A percentile compares a stretch with the other conserved stretches of the same genome.
phyloP scores from a whole-genome alignment of 2,888 invertebrate species.

The Macrophya annulata region DNA sequence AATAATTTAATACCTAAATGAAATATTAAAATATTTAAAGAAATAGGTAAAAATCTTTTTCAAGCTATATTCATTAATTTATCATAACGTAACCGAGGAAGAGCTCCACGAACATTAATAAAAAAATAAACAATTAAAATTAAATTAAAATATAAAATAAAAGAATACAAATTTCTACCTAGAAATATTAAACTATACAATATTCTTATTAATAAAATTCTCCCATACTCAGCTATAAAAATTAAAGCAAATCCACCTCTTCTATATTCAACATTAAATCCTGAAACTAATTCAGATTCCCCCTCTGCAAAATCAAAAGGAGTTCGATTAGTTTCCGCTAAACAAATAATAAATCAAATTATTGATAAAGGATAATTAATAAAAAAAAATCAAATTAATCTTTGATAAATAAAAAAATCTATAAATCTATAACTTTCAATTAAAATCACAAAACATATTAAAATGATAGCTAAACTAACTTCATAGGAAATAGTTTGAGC shows the following conservation, averaged over 20 bases:
- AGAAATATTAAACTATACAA: slow-evolving; percentile 84
- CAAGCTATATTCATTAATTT: slow-evolving; percentile 87
- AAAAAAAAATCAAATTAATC: slow-evolving; percentile 81
- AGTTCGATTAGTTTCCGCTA: slow-evolving; percentile 88
- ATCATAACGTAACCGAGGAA: slow-evolving; percentile 90
- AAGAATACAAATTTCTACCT: slow-evolving; percentile 80
- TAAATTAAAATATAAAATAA: slow-evolving; percentile 82
- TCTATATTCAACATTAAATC: slow-evolving; percentile 90
- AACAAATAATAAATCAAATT: slow-evolving; percentile 83
- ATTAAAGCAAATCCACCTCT: slow-evolving; percentile 87
- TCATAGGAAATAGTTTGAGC: slow-evolving; percentile 91
- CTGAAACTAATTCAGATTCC: slow-evolving; percentile 89
- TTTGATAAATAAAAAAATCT: slow-evolving; percentile 81
- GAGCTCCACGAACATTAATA: slow-evolving; percentile 85
- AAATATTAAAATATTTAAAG: slow-evolving; percentile 84
- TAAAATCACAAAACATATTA: slow-evolving; percentile 83
- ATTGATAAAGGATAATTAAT: slow-evolving; percentile 82
- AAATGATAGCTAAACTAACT: slow-evolving; percentile 85
- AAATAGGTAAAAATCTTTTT: slow-evolving; percentile 84
- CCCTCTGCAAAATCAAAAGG: slow-evolving; percentile 92
- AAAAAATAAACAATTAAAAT: slow-evolving; percentile 83
- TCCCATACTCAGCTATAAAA: slow-evolving; percentile 87
- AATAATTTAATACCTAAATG: slow-evolving; percentile 82
- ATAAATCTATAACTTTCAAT: slow-evolving; percentile 82
- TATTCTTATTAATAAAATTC: slow-evolving; percentile 86